Evolutionary conservation across 2,888 invertebrate genomes (phyloP), one percentile per base, ranked within the genome.

Genomic region (Apamea anceps): DNA sequence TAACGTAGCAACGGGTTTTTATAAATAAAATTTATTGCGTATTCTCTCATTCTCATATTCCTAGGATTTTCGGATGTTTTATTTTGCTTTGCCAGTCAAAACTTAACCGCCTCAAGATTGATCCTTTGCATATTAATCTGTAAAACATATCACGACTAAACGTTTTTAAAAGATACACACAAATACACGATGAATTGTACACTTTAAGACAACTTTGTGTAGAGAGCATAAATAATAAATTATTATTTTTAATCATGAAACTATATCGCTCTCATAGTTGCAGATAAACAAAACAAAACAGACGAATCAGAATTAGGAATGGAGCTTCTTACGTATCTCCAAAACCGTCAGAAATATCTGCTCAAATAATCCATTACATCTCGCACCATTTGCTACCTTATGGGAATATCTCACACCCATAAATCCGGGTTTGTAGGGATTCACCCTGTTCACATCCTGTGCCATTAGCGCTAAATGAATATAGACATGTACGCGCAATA

Each of bases 401-500:
- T 68, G 54, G 54, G 45, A 82, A 85, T 72, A 82, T 76, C 76
- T 82, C n/a, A 57, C 25, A 45, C 45, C 48, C 66, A 82, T 80
- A 80, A 86, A 80, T 73, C 68, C 45, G 15, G 15, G 4, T 4
- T 4, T 15, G 15, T 15, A 48, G 48, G 13, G 13, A 48, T 80
- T 74, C 62, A 77, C 57, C 63, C 25, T 72, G 45, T 65, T 73
- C 72, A 63, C 51, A 63, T 72, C 60, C 72, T 70, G 42, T 18
- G 42, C 75, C 75, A 77, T 86, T 86, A 81, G 25, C 62, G 21
- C n/a, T 4, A 72, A 77, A 79, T 85, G 85, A 76, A 85, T 71
- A 76, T 75, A 48, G 57, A 54, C 4, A 12, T 32, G 62, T 62
- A 68, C 37, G 21, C n/a, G 21, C 18, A 37, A 73, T 57, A 63